These are phyloP conservation scores for Semicossyphus pulcher DNA, from an alignment of 2,113 vertebrate species.

Conservation along the genomic window DNA sequence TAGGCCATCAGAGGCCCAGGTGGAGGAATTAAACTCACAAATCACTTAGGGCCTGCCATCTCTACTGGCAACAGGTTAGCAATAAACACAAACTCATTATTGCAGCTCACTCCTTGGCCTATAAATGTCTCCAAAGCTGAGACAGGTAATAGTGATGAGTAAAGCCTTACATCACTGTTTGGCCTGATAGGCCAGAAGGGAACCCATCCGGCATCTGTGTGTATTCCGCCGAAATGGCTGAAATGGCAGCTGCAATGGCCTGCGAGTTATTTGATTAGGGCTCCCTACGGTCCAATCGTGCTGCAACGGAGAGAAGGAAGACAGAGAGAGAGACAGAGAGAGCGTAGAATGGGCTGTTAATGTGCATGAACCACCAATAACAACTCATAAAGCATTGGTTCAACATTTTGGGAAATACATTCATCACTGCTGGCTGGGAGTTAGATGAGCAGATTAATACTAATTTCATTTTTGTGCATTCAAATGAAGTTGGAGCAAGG, in stretches of 20 bases:
- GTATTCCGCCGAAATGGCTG: conserved; percentile 54
- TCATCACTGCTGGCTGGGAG: neutral
- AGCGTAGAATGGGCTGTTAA: conserved; percentile 1
- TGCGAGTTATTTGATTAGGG: conserved; percentile 70
- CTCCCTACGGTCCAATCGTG: conserved; percentile 57
- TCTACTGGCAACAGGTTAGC: conserved; percentile 67
- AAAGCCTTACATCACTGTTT: conserved; percentile 58
- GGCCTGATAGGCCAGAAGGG: conserved; percentile 66
- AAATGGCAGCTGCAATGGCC: conserved; percentile 65
- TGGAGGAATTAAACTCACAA: conserved; percentile 77
- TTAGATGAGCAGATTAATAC: neutral
- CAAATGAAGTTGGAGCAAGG: neutral
- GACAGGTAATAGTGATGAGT: conserved; percentile 71
- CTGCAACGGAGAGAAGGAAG: conserved; percentile 9
- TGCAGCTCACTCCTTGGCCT: conserved; percentile 54
- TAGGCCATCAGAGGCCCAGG: conserved; percentile 63
- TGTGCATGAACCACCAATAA: conserved; percentile 18
- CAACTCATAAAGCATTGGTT: conserved; percentile 18
- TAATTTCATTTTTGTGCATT: neutral
- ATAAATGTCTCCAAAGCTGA: conserved; percentile 65
- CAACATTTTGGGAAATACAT: conserved; percentile 2
- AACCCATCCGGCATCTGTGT: conserved; percentile 64
- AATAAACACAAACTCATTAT: conserved; percentile 80
- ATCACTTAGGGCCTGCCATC: conserved; percentile 72
- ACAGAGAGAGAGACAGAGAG: neutral